phyloP scores from a whole-genome alignment of 2,797 vertebrate genomes.

The Passerculus sandwichensis region DNA sequence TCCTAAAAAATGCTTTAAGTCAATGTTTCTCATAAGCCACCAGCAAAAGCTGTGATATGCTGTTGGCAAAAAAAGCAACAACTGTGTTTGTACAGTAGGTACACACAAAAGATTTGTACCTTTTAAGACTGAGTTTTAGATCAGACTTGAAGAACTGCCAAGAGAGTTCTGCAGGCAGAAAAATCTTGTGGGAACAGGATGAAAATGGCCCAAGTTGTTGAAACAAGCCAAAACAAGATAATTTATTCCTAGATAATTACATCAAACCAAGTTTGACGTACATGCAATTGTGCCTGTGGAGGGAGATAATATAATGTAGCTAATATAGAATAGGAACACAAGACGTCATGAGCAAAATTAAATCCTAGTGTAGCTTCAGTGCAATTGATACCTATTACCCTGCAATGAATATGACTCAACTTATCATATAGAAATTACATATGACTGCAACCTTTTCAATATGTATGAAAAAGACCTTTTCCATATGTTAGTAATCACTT shows the following conservation, averaged over 20 bases:
- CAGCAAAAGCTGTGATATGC: not conserved
- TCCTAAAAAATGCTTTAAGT: not conserved
- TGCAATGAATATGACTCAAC: not conserved
- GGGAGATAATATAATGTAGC: not conserved
- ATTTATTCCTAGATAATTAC: not conserved
- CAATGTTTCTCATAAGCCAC: not conserved
- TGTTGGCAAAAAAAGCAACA: not conserved
- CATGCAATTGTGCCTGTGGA: not conserved
- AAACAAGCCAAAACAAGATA: not conserved
- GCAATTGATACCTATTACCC: not conserved
- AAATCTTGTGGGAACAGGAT: not conserved
- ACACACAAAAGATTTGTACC: not conserved
- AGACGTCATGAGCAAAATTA: constrained; percentile 9
- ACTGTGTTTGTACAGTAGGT: not conserved
- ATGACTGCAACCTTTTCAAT: not conserved
- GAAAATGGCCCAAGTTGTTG: not conserved
- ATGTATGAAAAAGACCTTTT: not conserved
- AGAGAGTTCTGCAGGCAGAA: not conserved
- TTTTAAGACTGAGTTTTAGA: not conserved
- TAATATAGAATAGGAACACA: not conserved
- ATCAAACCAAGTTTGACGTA: not conserved
- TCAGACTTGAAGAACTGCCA: not conserved
- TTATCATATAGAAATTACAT: not conserved
- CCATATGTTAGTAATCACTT: not conserved
- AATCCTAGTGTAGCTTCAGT: not conserved